These are phyloP conservation scores for Oxyura jamaicensis DNA, from an alignment of 2,113 vertebrate species.

Conservation along the genomic window DNA sequence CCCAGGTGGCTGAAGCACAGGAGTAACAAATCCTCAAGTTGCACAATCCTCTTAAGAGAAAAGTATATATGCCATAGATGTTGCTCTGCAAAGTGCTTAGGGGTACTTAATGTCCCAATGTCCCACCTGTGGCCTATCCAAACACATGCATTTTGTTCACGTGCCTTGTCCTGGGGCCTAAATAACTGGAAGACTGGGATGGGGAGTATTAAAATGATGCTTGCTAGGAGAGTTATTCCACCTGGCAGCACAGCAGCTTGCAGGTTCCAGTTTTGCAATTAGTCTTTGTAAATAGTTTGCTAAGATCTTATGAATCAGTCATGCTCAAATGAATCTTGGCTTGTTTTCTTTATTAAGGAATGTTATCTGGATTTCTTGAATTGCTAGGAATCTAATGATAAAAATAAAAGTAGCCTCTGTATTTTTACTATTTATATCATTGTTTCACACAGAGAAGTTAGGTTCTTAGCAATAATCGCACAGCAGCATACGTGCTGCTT, in stretches of 20 bases:
- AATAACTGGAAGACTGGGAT: not conserved
- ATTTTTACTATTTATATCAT: not conserved
- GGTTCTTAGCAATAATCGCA: not conserved
- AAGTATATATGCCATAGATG: not conserved
- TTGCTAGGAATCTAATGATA: not conserved
- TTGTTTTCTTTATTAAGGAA: not conserved
- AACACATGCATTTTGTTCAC: not conserved
- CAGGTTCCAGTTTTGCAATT: not conserved
- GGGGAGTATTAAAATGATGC: not conserved
- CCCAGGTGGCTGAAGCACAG: not conserved
- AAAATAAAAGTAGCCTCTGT: not conserved
- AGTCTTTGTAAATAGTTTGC: not conserved
- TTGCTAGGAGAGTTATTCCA: not conserved
- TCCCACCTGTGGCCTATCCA: not conserved
- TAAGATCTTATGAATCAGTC: not conserved
- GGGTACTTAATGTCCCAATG: not conserved
- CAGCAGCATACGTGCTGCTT: not conserved
- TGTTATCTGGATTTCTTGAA: not conserved
- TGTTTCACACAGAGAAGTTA: not conserved
- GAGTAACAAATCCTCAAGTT: constrained; percentile 6
- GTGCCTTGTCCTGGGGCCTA: not conserved
- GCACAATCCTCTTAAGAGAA: constrained; percentile 6
- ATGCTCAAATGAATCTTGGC: not conserved
- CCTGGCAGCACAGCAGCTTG: not conserved
- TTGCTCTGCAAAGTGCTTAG: not conserved